Evolutionary conservation across 2,888 invertebrate genomes (phyloP).

Genomic region (Drosophila picticornis): DNA sequence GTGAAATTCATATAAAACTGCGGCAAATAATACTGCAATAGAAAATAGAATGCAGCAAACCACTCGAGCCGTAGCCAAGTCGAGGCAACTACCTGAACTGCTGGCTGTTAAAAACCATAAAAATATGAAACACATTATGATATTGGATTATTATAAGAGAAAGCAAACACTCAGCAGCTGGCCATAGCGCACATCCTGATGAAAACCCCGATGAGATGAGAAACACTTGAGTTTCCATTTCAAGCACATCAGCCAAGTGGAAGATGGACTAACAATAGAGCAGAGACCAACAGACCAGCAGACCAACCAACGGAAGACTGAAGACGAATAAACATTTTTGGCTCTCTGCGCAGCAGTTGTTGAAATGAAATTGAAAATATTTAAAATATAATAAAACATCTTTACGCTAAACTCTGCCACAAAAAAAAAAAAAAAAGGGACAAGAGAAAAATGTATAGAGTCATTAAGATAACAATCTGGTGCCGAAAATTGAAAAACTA

Average conservation of each 20-base stretch:
- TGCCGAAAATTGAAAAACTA: slow-evolving; percentile 54
- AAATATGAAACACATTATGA: slow-evolving; percentile 74
- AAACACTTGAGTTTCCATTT: slow-evolving; percentile 66
- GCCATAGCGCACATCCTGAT: slow-evolving; percentile 56
- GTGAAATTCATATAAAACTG: not conserved
- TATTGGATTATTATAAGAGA: slow-evolving; percentile 38
- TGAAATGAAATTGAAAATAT: slow-evolving; percentile 72
- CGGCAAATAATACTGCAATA: not conserved
- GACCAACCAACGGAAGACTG: not conserved
- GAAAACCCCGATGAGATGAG: slow-evolving; percentile 25
- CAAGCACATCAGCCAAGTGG: slow-evolving; percentile 64
- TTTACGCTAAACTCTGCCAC: slow-evolving; percentile 16
- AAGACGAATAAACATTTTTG: slow-evolving; percentile 18
- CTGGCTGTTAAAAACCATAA: slow-evolving; percentile 67
- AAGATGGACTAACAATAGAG: slow-evolving; percentile 58
- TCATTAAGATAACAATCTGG: slow-evolving; percentile 82
- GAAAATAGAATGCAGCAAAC: not conserved
- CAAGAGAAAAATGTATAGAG: slow-evolving; percentile 69
- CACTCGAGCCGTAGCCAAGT: slow-evolving; percentile 31
- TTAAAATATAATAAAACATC: slow-evolving; percentile 71
- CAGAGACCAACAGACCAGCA: slow-evolving; percentile 18
- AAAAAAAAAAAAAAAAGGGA: not conserved
- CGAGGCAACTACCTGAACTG: slow-evolving; percentile 24
- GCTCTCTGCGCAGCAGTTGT: slow-evolving; percentile 62
- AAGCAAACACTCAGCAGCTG: slow-evolving; percentile 35